Percentiles rank a stretch among this genome's conserved stretches.
These are phyloP conservation scores for Cosmopolites sordidus DNA, from an alignment of 2,888 invertebrate species.

Conservation along the genomic window DNA sequence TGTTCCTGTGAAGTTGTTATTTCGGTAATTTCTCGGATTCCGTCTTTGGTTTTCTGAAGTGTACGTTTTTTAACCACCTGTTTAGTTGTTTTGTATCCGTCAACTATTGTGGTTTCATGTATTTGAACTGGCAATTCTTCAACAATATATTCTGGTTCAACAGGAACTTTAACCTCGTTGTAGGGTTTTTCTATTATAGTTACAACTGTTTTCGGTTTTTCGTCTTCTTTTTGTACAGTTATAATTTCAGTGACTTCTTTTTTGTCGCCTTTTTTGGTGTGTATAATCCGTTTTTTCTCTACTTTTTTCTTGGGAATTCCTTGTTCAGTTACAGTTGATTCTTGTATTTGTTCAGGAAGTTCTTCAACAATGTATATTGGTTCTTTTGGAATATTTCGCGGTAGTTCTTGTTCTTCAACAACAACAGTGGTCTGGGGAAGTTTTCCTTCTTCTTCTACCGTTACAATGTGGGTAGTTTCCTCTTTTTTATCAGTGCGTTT, in stretches of 20 bases:
- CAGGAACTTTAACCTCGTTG: conserved; percentile 13
- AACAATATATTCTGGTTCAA: conserved; percentile 31
- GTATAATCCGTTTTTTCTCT: conserved; percentile 35
- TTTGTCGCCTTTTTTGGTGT: conserved; percentile 30
- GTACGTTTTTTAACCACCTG: conserved; percentile 35
- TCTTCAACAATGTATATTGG: conserved; percentile 39
- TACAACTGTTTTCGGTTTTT: conserved; percentile 24
- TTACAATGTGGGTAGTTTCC: conserved; percentile 44
- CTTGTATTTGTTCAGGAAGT: conserved; percentile 35
- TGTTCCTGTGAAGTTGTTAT: conserved; percentile 53
- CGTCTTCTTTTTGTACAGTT: conserved; percentile 38
- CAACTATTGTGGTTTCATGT: conserved; percentile 17
- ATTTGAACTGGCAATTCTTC: conserved; percentile 41
- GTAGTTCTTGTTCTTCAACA: conserved; percentile 33
- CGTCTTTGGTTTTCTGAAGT: conserved; percentile 36
- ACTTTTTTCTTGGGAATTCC: conserved; percentile 36
- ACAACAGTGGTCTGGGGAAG: conserved; percentile 38
- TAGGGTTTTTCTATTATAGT: conserved; percentile 21
- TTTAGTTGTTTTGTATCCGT: conserved; percentile 20
- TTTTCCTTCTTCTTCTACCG: conserved; percentile 36
- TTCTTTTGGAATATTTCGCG: conserved; percentile 39
- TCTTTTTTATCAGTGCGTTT: conserved; percentile 43
- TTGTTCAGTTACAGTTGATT: conserved; percentile 35
- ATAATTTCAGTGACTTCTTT: conserved; percentile 46
- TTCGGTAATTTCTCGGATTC: conserved; percentile 39